phyloP scores from a whole-genome alignment of 2,797 vertebrate species.

The Leptatherina wallacei region DNA sequence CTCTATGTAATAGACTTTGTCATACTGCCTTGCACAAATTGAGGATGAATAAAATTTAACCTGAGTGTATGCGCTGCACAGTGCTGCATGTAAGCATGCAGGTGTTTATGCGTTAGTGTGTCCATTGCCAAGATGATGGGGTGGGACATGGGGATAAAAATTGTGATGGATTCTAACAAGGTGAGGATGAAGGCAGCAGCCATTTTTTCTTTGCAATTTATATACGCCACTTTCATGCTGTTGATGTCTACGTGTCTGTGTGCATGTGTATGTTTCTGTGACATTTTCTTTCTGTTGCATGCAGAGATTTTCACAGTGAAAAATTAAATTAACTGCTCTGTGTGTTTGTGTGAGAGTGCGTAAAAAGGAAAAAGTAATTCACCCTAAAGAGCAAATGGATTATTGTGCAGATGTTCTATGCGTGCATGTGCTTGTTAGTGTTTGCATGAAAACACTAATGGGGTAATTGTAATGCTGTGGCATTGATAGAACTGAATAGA shows the following conservation, averaged over 20 bases:
- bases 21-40: constrained; percentile 49
- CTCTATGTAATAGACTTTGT: constrained; percentile 48
- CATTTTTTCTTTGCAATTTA: constrained; percentile 56
- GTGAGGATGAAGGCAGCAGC: constrained; percentile 13
- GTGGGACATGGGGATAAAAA: constrained; percentile 23
- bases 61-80: constrained; percentile 28
- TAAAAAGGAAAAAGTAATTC: constrained; percentile 26
- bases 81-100: constrained; percentile 19
- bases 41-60: constrained; percentile 47
- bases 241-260: constrained; percentile 2
- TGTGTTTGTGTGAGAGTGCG: constrained; percentile 2
- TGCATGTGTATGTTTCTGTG: constrained; percentile 11
- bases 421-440: background rate
- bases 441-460: constrained; percentile 53
- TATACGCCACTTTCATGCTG: constrained; percentile 54
- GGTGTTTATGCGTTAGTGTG: constrained; percentile 11
- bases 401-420: constrained; percentile 41
- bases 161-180: constrained; percentile 30
- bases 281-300: constrained; percentile 21
- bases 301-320: constrained; percentile 23
- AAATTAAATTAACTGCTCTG: constrained; percentile 47
- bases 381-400: constrained; percentile 54
- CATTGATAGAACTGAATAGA: constrained; percentile 44
- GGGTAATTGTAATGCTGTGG: constrained; percentile 61
- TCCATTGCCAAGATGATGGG: constrained; percentile 16